A percentile compares a stretch with the other conserved stretches of the same genome.
These are phyloP conservation scores for Acanthornis magna DNA, from an alignment of 2,797 vertebrate species.

Conservation along the genomic window DNA sequence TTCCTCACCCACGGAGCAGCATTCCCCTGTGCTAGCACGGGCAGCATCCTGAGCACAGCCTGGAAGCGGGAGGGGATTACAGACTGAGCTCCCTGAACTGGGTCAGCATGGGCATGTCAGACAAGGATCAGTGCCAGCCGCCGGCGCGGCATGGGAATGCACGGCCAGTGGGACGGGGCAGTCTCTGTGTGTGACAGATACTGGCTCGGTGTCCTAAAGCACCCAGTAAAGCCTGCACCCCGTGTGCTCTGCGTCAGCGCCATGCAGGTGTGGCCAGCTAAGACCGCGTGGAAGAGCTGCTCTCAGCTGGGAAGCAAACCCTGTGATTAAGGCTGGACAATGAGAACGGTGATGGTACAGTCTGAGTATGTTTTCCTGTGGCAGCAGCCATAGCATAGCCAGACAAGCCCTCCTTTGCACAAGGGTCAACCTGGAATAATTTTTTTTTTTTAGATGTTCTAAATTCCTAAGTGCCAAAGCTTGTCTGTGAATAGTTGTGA, in stretches of 20 bases:
- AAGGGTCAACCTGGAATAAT: not conserved
- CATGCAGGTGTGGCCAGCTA: fast-evolving
- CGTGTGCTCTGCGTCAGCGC: fast-evolving
- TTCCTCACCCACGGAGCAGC: not conserved
- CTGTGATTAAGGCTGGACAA: not conserved
- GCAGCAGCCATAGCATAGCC: not conserved
- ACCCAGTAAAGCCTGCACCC: fast-evolving
- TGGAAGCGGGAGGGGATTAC: not conserved
- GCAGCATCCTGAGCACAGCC: fast-evolving
- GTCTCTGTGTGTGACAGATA: not conserved
- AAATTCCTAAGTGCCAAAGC: not conserved
- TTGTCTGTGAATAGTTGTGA: not conserved
- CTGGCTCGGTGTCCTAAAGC: not conserved
- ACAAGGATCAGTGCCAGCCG: not conserved
- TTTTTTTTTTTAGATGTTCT: not conserved
- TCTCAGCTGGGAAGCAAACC: not conserved
- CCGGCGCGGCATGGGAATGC: fast-evolving
- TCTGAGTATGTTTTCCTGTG: not conserved
- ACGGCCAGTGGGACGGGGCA: not conserved
- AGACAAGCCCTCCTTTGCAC: not conserved
- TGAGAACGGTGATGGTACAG: not conserved
- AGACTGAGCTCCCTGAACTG: not conserved
- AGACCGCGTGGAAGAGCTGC: fast-evolving
- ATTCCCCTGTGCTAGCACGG: not conserved
- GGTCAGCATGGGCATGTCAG: not conserved